Conservation (phyloP, 1,140 invertebrate species). For the Glossosoma conforme region DNA sequence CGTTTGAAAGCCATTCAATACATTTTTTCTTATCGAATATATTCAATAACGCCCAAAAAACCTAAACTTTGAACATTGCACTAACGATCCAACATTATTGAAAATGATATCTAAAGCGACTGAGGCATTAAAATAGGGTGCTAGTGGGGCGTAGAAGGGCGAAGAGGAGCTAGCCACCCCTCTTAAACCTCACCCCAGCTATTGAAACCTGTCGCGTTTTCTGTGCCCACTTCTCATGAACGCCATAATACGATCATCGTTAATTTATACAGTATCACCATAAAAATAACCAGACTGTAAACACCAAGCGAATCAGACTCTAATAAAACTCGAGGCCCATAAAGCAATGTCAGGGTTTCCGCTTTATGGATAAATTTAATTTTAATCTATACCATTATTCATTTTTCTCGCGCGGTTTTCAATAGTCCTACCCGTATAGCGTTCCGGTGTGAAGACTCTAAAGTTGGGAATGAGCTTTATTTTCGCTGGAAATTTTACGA, state of each 20-base stretch:
- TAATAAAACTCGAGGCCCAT: constrained; percentile 16
- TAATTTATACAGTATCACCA: constrained; percentile 21
- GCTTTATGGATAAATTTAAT: constrained; percentile 4
- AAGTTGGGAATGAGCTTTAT: too few relatives aligned
- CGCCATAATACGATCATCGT: constrained; percentile 19
- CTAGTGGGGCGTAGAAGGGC: too few relatives aligned
- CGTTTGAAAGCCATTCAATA: too few relatives aligned
- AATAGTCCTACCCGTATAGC: too few relatives aligned
- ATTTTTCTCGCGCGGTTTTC: too few relatives aligned
- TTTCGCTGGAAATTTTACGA: too few relatives aligned
- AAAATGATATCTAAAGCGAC: constrained; percentile 16
- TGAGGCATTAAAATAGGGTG: constrained; percentile 7
- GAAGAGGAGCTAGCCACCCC: too few relatives aligned
- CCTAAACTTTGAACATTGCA: constrained; percentile 2
- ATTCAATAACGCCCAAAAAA: background rate
- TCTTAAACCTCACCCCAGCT: too few relatives aligned
- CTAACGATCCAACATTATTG: constrained; percentile 18
- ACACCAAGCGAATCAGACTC: constrained; percentile 13
- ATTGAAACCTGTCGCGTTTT: too few relatives aligned
- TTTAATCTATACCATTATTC: background rate
- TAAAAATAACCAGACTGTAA: constrained; percentile 26
- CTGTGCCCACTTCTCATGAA: constrained; percentile 5
- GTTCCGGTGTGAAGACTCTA: too few relatives aligned
- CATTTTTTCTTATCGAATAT: too few relatives aligned
- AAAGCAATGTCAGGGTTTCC: constrained; percentile 18